Base-by-base conservation (phyloP, 2,113 vertebrate genomes). In the Cephalopholis sonnerati region DNA sequence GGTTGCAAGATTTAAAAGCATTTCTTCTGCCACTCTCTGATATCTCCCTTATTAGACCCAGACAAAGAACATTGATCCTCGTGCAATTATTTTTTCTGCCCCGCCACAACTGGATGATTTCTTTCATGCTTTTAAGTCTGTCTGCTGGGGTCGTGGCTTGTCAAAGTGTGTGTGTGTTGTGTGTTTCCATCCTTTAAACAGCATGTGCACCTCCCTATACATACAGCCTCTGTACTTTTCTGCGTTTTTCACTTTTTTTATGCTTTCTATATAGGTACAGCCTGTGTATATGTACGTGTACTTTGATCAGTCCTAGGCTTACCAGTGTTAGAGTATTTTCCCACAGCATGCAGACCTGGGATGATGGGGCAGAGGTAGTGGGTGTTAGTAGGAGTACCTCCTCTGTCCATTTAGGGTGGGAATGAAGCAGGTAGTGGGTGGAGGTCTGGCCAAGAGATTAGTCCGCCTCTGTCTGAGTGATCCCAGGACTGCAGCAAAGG, bases 291-390 rank as follows among this genome's bases (percentile, higher is more conserved):
- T 67, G 66, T 51, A 29, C 3, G 3, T 54, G 12, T 44, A 8
- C 46, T 68, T 67, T 53, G 77, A 71, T 57, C 27, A 10, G 6
- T 69, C 9, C 1, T 32, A 44, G 17, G 24, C 15, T 61, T 69
- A 24, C 8, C 17, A 32, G n/a, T 22, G 41, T 22, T 9, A 0
- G 59, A 58, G 13, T 61, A 55, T 93, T 94, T 97, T 96, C 96
- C 95, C 96, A 96, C 97, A 95, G 90, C 89, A 91, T 94, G 39
- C 90, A 90, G 85, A 93, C 85, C 91, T 62, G 48, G 87, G 86
- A 90, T 77, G 71, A 77, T 44, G 80, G 86, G 93, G 95, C 94
- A 93, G 95, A 94, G 65, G 85, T 39, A 85, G 93, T 84, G 92
- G 96, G 96, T 96, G 96, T 27, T 53, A 41, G 81, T 24, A 58